Percentiles rank a stretch among this genome's conserved stretches.
Evolutionary conservation across 2,113 vertebrate species (phyloP).

Genomic region (Sitta europaea): DNA sequence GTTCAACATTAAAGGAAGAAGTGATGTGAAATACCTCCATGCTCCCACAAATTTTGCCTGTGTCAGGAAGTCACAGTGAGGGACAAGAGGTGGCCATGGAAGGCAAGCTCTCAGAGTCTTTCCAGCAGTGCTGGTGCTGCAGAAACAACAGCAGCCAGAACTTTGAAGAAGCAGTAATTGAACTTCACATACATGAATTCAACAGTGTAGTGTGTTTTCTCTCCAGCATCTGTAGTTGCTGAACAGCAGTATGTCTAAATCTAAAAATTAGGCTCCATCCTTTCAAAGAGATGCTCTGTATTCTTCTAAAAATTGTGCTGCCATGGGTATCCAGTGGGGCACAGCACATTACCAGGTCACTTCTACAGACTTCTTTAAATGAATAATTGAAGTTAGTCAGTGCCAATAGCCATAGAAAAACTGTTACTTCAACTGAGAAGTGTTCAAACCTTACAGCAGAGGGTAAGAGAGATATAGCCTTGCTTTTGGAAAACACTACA

Average conservation of each 20-base stretch:
- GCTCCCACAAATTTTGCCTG: neutral
- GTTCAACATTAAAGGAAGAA: neutral
- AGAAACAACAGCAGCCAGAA: neutral
- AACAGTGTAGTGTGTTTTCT: neutral
- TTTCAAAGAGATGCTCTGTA: neutral
- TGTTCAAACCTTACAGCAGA: neutral
- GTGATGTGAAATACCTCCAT: neutral
- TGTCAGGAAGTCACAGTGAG: neutral
- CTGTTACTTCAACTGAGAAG: neutral
- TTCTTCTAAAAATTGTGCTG: neutral
- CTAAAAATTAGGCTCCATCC: neutral
- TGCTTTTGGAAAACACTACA: neutral
- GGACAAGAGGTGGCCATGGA: neutral
- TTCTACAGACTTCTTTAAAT: neutral
- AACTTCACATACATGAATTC: neutral
- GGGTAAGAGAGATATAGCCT: neutral
- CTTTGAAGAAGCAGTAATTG: neutral
- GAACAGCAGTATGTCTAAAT: neutral
- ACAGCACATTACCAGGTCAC: neutral
- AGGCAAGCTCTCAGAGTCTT: neutral
- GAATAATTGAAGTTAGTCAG: neutral
- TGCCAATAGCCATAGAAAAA: neutral
- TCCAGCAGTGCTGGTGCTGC: neutral
- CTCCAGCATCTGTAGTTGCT: neutral
- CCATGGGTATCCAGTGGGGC: neutral